Conservation (phyloP, 2,888 invertebrate species). For the Drosophila sordidapex region DNA sequence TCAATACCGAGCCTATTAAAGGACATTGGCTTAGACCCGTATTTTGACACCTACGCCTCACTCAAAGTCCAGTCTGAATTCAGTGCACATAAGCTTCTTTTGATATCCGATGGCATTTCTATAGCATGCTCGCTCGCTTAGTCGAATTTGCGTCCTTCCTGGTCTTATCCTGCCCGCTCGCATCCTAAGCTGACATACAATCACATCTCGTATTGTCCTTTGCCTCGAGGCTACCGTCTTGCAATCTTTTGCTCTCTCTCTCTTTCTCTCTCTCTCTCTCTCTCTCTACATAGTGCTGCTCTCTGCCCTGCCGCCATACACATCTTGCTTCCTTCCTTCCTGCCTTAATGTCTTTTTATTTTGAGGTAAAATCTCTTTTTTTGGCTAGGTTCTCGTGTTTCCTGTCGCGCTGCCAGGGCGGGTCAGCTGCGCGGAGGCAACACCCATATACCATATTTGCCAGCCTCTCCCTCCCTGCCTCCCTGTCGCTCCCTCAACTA, state of each 20-base stretch:
- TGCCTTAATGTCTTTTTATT: slow-evolving; percentile 41
- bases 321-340: slow-evolving; percentile 27
- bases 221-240: slow-evolving; percentile 33
- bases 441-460: slow-evolving; percentile 32
- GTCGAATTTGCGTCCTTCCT: slow-evolving; percentile 52
- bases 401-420: slow-evolving; percentile 46
- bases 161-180: slow-evolving; percentile 58
- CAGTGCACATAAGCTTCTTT: slow-evolving; percentile 61
- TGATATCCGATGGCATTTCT: slow-evolving; percentile 70
- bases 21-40: slow-evolving; percentile 82
- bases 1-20: slow-evolving; percentile 70
- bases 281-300: background rate
- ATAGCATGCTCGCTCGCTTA: slow-evolving; percentile 49
- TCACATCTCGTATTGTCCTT: slow-evolving; percentile 74
- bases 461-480: slow-evolving; percentile 6
- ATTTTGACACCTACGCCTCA: slow-evolving; percentile 82
- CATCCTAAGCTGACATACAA: slow-evolving; percentile 79
- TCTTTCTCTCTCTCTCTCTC: slow-evolving; percentile 16
- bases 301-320: background rate
- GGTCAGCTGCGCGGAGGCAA: slow-evolving; percentile 56
- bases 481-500: slow-evolving; percentile 1
- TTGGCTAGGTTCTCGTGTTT: slow-evolving; percentile 32
- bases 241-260: slow-evolving; percentile 1
- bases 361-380: slow-evolving; percentile 64
- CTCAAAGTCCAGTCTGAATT: slow-evolving; percentile 17